Percentiles rank a stretch among this genome's conserved stretches.
phyloP scores from a whole-genome alignment of 2,113 vertebrate species.

The Vulpes lagopus region DNA sequence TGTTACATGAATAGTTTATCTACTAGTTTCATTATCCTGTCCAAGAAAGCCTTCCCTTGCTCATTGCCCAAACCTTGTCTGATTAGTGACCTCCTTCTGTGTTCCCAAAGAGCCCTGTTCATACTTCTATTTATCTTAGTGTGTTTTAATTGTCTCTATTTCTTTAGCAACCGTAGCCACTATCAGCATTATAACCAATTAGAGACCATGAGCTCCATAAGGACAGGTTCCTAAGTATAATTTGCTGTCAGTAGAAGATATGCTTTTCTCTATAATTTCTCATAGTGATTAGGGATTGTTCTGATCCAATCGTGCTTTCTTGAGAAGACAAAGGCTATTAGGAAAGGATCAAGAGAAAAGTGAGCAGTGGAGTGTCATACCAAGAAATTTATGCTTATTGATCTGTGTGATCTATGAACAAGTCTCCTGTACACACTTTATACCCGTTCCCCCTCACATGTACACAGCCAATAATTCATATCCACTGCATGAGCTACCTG shows the following conservation, averaged over 20 bases:
- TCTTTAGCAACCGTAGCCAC: not conserved
- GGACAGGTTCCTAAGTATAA: not conserved
- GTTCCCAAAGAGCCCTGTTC: not conserved
- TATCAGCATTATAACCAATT: constrained; percentile 17
- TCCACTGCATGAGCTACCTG: not conserved
- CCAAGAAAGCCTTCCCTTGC: not conserved
- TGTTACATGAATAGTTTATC: not conserved
- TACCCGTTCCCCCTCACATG: not conserved
- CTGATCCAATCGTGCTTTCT: not conserved
- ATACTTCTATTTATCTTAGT: constrained; percentile 4
- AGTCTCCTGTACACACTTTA: not conserved
- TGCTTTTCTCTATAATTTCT: not conserved
- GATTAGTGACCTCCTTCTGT: not conserved
- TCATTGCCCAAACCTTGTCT: not conserved
- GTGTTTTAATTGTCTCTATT: constrained; percentile 2
- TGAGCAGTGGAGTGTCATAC: not conserved
- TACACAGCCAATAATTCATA: not conserved
- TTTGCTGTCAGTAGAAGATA: not conserved
- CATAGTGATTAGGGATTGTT: not conserved
- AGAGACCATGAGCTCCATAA: not conserved
- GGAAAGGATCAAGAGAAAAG: not conserved
- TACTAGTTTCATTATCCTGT: not conserved
- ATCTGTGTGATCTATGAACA: not conserved
- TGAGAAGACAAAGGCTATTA: not conserved
- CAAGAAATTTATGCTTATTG: not conserved